phyloP scores from a whole-genome alignment of 2,113 vertebrate species.

The Martes martes region DNA sequence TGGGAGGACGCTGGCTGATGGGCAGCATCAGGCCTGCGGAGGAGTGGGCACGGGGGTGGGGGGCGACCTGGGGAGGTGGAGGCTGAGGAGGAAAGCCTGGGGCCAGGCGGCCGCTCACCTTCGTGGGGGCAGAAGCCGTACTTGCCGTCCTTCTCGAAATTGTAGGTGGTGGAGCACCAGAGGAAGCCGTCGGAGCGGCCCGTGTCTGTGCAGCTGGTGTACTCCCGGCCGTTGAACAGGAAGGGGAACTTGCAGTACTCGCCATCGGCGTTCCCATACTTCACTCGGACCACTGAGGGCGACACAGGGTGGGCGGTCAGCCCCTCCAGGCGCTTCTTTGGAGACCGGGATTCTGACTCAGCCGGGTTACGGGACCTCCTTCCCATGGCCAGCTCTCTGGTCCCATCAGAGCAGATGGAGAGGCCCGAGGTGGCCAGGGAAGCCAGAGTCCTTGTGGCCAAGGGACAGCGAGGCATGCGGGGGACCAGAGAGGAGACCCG shows the following conservation, averaged over 20 bases:
- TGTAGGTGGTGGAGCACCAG: slow-evolving; percentile 96
- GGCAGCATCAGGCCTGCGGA: not conserved
- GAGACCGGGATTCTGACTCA: not conserved
- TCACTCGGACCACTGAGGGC: slow-evolving; percentile 93
- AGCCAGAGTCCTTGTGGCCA: not conserved
- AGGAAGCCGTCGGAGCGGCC: slow-evolving; percentile 96
- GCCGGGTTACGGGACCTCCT: not conserved
- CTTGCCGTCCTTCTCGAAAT: slow-evolving; percentile 95
- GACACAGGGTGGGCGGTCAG: not conserved
- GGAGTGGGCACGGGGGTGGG: fast-evolving
- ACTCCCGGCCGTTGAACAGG: slow-evolving; percentile 94
- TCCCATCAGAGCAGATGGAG: not conserved
- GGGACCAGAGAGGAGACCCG: not conserved
- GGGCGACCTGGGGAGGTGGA: fast-evolving
- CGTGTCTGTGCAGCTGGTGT: slow-evolving; percentile 91
- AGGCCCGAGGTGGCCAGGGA: not conserved
- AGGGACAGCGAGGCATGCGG: not conserved
- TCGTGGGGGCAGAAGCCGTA: slow-evolving; percentile 99
- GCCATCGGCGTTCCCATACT: slow-evolving; percentile 96
- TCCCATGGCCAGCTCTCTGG: not conserved
- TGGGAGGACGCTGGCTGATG: fast-evolving
- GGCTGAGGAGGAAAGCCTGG: not conserved
- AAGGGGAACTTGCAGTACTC: slow-evolving; percentile 99
- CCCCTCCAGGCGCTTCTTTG: not conserved
- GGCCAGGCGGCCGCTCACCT: slow-evolving; percentile 83